Evolutionary conservation across 2,797 vertebrate species (phyloP), one percentile per base, ranked within the genome.

Genomic region (Capromys pilorides): DNA sequence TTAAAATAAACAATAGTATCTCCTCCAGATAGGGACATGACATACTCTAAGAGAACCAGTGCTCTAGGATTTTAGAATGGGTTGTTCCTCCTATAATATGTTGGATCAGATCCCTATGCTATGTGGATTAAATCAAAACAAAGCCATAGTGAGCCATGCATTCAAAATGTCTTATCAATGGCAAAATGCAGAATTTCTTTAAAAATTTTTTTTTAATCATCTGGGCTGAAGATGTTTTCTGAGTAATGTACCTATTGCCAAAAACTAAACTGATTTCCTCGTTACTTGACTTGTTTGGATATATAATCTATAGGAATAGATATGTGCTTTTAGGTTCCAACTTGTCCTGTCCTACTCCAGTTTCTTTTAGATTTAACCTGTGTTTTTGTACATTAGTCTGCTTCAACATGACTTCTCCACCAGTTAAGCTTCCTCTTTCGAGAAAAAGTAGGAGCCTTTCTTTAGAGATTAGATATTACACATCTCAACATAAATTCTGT

Each of bases 401-500:
- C 69, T 77, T 31, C 28, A 94, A 57, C 67, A 36, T n/a, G 49
- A 62, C 77, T 61, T 95, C 84, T 78, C 59, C 33, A 75, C 80
- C 33, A 31, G 21, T 39, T 57, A 4, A 54, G 51, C 36, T 88
- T 95, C 59, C 36, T 71, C 57, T 90, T n/a, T 31, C 24, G 28
- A 84, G 51, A 67, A 86, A 89, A 94, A 81, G 51, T 54, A 14
- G 36, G 26, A 81, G 41, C 71, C 79, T 93, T 94, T 75, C 79
- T 93, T 94, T 75, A 79, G 88, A 88, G 22, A 82, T 66, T 45
- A 49, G n/a, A n/a, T 67, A 31, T 36, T 71, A 78, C 26, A 49
- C 64, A 93, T 88, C n/a, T 51, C 73, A 87, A 69, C 22, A 31
- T 92, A 90, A 88, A 88, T 90, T 95, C 77, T 96, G 8, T 71